Evolutionary conservation across 1,140 invertebrate genomes (phyloP).

Genomic region (Ceratina australensis): DNA sequence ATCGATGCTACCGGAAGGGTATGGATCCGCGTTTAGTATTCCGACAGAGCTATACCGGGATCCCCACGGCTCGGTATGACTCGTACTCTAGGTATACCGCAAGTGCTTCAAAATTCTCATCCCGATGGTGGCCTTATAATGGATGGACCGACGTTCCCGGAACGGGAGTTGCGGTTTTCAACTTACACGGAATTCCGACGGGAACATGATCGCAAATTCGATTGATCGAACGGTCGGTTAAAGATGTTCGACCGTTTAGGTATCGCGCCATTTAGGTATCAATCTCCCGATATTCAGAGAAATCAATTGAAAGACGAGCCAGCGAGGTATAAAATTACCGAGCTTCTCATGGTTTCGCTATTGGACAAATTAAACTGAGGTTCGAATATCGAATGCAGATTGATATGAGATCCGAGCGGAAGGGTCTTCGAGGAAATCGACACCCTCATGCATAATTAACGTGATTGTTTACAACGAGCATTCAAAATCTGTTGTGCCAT

Average conservation of each 20-base stretch:
- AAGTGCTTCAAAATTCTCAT: conserved; percentile 30
- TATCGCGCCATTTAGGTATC: no score
- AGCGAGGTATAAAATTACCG: no score
- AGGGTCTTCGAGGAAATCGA: not conserved
- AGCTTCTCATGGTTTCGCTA: no score
- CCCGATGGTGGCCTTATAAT: not conserved
- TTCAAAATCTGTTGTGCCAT: conserved; percentile 2
- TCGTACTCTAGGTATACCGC: conserved; percentile 13
- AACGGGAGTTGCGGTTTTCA: not conserved
- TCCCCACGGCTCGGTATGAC: conserved; percentile 8
- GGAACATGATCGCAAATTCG: not conserved
- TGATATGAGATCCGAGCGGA: not conserved
- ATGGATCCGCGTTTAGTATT: conserved; percentile 26
- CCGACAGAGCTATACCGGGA: conserved; percentile 1
- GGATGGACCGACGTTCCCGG: not conserved
- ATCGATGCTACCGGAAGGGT: not conserved
- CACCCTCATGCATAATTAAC: not conserved
- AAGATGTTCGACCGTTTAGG: not conserved
- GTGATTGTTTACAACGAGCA: not conserved
- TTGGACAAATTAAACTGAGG: no score
- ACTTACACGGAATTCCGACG: not conserved
- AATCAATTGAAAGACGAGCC: no score
- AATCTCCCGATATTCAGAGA: no score
- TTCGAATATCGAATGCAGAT: no score
- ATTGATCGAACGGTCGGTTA: not conserved